phyloP scores from a whole-genome alignment of 2,888 invertebrate species.

The Dascillus cervinus region DNA sequence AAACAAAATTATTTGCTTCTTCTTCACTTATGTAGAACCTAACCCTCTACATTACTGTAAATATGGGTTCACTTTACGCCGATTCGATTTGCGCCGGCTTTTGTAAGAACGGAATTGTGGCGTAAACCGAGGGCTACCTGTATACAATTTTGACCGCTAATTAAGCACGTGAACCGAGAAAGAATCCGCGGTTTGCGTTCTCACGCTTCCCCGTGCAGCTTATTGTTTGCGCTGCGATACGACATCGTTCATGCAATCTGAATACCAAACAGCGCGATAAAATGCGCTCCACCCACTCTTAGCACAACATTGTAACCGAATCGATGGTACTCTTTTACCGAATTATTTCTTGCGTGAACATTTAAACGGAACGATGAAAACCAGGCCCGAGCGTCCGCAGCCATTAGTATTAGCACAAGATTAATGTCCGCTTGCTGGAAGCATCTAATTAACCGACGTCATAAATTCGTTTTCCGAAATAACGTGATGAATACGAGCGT shows the following conservation, averaged over 20 bases:
- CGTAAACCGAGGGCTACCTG: too few species aligned
- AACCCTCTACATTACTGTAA: too few species aligned
- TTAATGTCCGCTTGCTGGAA: conserved; percentile 29
- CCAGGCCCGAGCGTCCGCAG: conserved; percentile 21
- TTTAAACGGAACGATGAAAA: conserved; percentile 20
- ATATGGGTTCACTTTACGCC: too few species aligned
- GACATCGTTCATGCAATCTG: conserved; percentile 17
- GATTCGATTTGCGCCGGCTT: too few species aligned
- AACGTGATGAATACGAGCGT: conserved; percentile 26
- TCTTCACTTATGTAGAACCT: too few species aligned
- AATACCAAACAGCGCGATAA: conserved; percentile 16
- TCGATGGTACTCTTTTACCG: conserved; percentile 6
- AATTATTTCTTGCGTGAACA: background rate
- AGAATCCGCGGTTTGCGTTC: conserved; percentile 11
- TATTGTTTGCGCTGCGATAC: conserved; percentile 14
- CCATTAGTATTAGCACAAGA: conserved; percentile 30
- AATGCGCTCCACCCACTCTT: conserved; percentile 13
- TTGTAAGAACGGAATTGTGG: too few species aligned
- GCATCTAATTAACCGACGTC: conserved; percentile 35
- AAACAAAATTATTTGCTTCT: too few species aligned
- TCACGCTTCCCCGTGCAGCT: conserved; percentile 12
- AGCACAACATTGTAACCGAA: conserved; percentile 14
- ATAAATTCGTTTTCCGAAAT: conserved; percentile 32
- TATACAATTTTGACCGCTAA: too few species aligned
- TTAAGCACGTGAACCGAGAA: too few species aligned